Evolutionary conservation across 2,888 invertebrate species (phyloP).

Genomic region (Clitarchus hookeri): DNA sequence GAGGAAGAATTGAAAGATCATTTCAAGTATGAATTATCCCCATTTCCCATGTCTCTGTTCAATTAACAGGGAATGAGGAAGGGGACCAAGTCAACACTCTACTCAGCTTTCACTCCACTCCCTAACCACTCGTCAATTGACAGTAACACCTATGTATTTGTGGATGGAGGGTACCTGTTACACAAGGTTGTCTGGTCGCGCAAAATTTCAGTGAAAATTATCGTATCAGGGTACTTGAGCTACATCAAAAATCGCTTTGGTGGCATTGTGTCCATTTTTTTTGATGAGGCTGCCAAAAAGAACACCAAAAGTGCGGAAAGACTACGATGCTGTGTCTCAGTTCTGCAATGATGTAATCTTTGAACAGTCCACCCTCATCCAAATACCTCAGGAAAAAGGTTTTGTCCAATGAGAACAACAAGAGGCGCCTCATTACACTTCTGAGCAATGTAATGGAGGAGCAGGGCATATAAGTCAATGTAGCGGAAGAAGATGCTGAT

Average conservation of each 20-base stretch:
- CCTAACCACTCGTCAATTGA: not conserved
- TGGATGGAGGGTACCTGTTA: too few species aligned
- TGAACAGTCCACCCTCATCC: not conserved
- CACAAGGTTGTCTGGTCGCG: too few species aligned
- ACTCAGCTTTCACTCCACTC: not conserved
- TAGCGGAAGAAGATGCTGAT: not conserved
- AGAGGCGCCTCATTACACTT: too few species aligned
- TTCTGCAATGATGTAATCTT: too few species aligned
- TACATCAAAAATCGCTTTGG: not conserved
- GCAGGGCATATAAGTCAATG: not conserved
- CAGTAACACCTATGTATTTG: not conserved
- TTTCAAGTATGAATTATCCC: slow-evolving; percentile 17
- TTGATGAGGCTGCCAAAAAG: not conserved
- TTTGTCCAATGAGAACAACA: not conserved
- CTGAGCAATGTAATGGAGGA: not conserved
- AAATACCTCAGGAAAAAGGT: not conserved
- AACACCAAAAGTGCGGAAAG: not conserved
- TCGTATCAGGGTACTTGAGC: too few species aligned
- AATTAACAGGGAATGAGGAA: not conserved
- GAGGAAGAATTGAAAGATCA: not conserved
- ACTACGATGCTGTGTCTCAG: not conserved
- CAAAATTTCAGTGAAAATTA: too few species aligned
- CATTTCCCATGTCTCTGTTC: not conserved
- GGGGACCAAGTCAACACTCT: slow-evolving; percentile 4
- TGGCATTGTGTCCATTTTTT: not conserved